Conservation (phyloP, 2,888 invertebrate species). For the Cheilosia impressa region DNA sequence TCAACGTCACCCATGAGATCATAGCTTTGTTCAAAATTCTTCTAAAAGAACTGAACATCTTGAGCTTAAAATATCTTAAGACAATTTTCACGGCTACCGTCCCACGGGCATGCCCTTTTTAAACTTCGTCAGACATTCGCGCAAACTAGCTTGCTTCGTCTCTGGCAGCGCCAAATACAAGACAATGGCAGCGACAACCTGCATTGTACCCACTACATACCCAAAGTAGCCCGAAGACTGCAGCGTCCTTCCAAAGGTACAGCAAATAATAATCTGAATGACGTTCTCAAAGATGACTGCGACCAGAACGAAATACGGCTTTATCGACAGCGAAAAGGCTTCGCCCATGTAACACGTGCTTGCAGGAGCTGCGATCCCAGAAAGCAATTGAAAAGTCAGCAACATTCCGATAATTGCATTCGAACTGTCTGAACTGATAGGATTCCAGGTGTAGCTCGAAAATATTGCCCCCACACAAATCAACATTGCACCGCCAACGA, state of each 20-base stretch:
- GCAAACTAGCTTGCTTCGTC: conserved; percentile 78
- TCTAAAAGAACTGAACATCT: too few species aligned
- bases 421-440: conserved; percentile 6
- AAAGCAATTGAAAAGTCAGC: conserved; percentile 78
- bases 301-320: conserved; percentile 77
- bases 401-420: conserved; percentile 2
- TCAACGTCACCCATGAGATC: too few species aligned
- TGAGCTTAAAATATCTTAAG: too few species aligned
- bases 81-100: neutral
- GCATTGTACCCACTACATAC: conserved; percentile 76
- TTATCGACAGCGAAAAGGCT: conserved; percentile 79
- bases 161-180: conserved; percentile 78
- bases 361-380: conserved; percentile 77
- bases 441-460: neutral
- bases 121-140: conserved; percentile 77
- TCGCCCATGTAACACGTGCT: conserved; percentile 79
- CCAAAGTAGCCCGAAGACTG: conserved; percentile 68
- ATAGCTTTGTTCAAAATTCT: too few species aligned
- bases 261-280: conserved; percentile 60
- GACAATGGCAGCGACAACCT: conserved; percentile 70
- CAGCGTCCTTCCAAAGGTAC: neutral
- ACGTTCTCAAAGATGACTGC: conserved; percentile 78
- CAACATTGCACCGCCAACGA: conserved; percentile 73
- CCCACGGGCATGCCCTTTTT: neutral
- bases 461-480: conserved; percentile 68